Base-by-base conservation (phyloP, 2,113 vertebrate species). In the Alouatta palliata region DNA sequence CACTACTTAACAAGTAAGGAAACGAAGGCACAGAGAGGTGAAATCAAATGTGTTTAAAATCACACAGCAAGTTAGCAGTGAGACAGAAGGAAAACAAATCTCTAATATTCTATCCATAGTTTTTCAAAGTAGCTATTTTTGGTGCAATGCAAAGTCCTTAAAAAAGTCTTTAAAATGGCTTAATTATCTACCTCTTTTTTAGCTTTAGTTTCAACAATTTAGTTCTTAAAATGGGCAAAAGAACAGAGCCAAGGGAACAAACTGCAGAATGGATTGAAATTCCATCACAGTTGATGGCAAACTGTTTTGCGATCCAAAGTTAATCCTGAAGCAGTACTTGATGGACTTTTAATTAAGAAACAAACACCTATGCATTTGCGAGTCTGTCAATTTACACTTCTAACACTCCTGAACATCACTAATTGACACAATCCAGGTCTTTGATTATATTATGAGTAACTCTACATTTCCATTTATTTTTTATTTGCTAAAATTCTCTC, bases 291-390 rank as follows among this genome's bases (percentile, higher is more conserved):
- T 87, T 76, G 54, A 97, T 54, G 32, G 71, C 21, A 96, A 97
- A 97, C 89, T 97, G 96, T 91, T 97, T 80, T 88, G 30, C 49
- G 92, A 5, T 92, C 64, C 96, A 43, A 92, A 96, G 94, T 98
- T 98, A 98, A 97, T 98, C 43, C 90, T 92, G 83, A 93, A 82
- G 58, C 85, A 96, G 49, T 54, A 92, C 19, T 94, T 97, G 97
- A 98, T 96, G 89, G 98, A 97, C 86, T 98, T 97, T 97, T 97
- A 97, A 95, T 94, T 98, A 98, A 98, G 52, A n/a, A 96, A 49
- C 58, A 85, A 95, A 96, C 71, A 96, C 45, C 92, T 97, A 98
- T 97, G 93, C 91, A 80, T 95, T 87, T 94, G 45, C 92, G 76
- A 96, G 68, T 89, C 93, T 97, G 95, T 96, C 97, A 95, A 89